A percentile compares a stretch with the other conserved stretches of the same genome.
These are phyloP conservation scores for Montifringilla adamsi DNA, from an alignment of 2,113 vertebrate species.

Conservation along the genomic window DNA sequence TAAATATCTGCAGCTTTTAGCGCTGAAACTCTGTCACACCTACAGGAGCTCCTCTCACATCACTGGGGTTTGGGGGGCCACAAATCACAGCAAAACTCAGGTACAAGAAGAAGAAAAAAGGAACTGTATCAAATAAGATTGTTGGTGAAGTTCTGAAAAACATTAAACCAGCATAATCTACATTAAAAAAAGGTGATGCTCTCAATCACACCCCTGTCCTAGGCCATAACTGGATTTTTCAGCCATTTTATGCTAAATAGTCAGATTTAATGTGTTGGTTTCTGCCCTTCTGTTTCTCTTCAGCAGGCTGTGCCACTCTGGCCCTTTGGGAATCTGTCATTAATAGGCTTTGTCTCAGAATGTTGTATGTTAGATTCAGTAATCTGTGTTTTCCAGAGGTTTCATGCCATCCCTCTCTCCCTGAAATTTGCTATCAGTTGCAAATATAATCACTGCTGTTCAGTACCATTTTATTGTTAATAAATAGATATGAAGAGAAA, in stretches of 20 bases:
- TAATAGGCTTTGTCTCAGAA: neutral
- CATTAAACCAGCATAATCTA: too few species aligned
- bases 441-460: neutral
- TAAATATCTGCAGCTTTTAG: neutral
- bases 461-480: neutral
- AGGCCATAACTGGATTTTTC: neutral
- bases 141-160: neutral
- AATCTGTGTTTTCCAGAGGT: neutral
- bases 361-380: neutral
- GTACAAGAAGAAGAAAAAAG: neutral
- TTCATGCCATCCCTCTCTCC: neutral
- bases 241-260: neutral
- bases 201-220: neutral
- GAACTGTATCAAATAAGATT: neutral
- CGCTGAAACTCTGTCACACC: neutral
- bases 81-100: neutral
- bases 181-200: neutral
- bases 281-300: neutral
- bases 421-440: neutral
- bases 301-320: neutral
- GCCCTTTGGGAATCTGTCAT: neutral
- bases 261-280: neutral
- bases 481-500: neutral
- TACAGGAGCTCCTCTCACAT: neutral
- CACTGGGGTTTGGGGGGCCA: neutral